Percentiles rank a stretch among this genome's conserved stretches.
These are phyloP conservation scores for Epistrophe grossulariae DNA, from an alignment of 2,888 invertebrate genomes.

Conservation along the genomic window DNA sequence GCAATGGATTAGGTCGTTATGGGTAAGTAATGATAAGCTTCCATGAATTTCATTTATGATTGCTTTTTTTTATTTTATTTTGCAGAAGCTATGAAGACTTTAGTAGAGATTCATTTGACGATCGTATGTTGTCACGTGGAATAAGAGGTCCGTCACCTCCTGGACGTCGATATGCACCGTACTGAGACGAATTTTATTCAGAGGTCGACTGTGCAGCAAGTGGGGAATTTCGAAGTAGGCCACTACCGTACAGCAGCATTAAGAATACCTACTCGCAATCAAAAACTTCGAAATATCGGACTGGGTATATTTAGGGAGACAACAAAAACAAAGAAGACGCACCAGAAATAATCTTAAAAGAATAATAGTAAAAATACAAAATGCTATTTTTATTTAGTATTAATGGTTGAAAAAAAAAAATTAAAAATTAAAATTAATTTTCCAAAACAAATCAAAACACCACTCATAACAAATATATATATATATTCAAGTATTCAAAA, in stretches of 20 bases:
- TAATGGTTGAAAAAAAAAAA: neutral
- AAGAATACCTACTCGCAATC: constrained; percentile 63
- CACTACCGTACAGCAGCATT: constrained; percentile 55
- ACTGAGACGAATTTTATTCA: constrained; percentile 85
- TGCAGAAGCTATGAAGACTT: constrained; percentile 93
- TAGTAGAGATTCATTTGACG: constrained; percentile 94
- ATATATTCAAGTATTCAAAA: constrained; percentile 27
- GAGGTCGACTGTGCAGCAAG: constrained; percentile 46
- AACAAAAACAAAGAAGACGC: constrained; percentile 29
- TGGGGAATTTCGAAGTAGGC: constrained; percentile 56
- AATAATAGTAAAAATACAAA: constrained; percentile 7
- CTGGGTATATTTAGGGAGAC: constrained; percentile 60
- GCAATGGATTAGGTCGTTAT: constrained; percentile 83
- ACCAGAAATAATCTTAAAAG: constrained; percentile 47
- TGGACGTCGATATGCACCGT: constrained; percentile 93
- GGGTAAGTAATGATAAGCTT: constrained; percentile 78
- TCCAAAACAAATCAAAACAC: constrained; percentile 11
- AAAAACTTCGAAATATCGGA: constrained; percentile 68
- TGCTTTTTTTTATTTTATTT: constrained; percentile 54
- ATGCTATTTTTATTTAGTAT: constrained; percentile 52
- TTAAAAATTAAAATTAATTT: neutral
- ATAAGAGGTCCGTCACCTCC: constrained; percentile 93
- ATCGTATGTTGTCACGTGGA: constrained; percentile 86
- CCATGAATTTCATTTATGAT: neutral
- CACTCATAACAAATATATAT: neutral